These are phyloP conservation scores for Euphonia xanthogaster DNA, from an alignment of 2,797 vertebrate species.

Conservation along the genomic window DNA sequence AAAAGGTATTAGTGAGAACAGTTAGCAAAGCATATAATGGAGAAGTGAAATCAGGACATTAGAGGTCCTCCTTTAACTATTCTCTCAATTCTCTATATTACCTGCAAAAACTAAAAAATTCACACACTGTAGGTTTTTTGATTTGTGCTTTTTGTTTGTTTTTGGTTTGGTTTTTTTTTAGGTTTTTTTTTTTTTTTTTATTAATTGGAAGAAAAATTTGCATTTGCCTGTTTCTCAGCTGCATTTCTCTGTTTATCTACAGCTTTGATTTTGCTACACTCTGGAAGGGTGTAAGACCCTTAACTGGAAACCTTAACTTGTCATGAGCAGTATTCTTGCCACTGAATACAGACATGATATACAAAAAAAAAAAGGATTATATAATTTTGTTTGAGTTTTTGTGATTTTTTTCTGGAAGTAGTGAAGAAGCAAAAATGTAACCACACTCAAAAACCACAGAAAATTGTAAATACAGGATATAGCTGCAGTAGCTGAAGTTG, in stretches of 20 bases:
- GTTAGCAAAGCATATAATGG: not conserved
- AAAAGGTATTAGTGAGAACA: not conserved
- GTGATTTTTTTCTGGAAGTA: not conserved
- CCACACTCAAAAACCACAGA: not conserved
- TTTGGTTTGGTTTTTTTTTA: not conserved
- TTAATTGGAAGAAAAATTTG: not conserved
- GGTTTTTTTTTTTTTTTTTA: not conserved
- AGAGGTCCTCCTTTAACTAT: not conserved
- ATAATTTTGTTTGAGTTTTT: not conserved
- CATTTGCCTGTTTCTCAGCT: not conserved
- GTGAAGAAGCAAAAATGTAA: not conserved
- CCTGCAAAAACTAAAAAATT: accelerated
- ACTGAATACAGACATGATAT: not conserved
- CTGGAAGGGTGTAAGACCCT: accelerated
- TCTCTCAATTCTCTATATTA: not conserved
- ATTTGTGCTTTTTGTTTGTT: not conserved
- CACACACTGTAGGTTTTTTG: not conserved
- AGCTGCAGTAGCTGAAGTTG: not conserved
- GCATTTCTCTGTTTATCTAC: not conserved
- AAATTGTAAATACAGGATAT: not conserved
- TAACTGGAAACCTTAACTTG: not conserved
- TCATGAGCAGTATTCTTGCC: not conserved
- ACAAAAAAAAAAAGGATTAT: not conserved
- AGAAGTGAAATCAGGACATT: not conserved
- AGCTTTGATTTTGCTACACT: not conserved